Conservation (phyloP, 2,797 vertebrate species). For the Discoglossus pictus region DNA sequence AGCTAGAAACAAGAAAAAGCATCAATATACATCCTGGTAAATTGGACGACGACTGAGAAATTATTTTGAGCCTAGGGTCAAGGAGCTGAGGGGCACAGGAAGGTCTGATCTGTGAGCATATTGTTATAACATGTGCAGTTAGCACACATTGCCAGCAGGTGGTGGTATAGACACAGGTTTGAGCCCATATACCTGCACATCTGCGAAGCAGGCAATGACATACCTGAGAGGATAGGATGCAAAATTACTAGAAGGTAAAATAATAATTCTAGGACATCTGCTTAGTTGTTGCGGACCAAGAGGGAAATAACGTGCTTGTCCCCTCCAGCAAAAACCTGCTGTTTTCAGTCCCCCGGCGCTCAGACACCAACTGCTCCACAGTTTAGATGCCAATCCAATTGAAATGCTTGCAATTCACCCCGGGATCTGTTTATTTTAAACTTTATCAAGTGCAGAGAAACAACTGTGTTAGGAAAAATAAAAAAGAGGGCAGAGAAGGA, state of each 20-base stretch:
- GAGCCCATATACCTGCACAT: conserved; percentile 55
- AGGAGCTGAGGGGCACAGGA: too few species aligned
- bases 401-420: conserved; percentile 64
- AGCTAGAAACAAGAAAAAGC: too few species aligned
- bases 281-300: conserved; percentile 73
- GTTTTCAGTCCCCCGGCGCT: conserved; percentile 69
- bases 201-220: conserved; percentile 50
- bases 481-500: conserved; percentile 33
- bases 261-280: conserved; percentile 80
- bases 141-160: too few species aligned
- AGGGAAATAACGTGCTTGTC: conserved; percentile 80
- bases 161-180: conserved; percentile 19
- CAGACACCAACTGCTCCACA: conserved; percentile 71
- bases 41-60: too few species aligned
- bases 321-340: conserved; percentile 82
- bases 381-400: conserved; percentile 74
- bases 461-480: conserved; percentile 60
- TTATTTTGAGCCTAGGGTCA: too few species aligned
- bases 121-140: too few species aligned
- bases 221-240: conserved; percentile 60
- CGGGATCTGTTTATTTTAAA: conserved; percentile 71
- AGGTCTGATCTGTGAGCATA: too few species aligned
- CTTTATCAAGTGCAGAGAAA: conserved; percentile 69
- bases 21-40: too few species aligned
- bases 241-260: conserved; percentile 70